Evolutionary conservation across 1,140 invertebrate species (phyloP).

Genomic region (Drosophila sechellia): DNA sequence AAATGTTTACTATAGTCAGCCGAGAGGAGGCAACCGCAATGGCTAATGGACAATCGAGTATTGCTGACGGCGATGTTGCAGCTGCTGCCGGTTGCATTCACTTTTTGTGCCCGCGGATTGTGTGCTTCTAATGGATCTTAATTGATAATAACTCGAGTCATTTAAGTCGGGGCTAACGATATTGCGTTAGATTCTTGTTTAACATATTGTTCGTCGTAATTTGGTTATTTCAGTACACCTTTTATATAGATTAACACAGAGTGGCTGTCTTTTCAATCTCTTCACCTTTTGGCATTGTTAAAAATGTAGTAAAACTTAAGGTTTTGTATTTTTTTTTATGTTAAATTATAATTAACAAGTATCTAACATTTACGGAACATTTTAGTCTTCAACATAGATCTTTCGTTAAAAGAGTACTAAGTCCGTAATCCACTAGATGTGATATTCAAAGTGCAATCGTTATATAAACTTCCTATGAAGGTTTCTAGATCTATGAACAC

Average conservation of each 20-base stretch:
- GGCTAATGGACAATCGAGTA: conserved; percentile 48
- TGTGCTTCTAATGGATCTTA: conserved; percentile 38
- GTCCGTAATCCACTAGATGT: no score
- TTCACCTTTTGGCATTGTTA: background rate
- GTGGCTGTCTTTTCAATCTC: background rate
- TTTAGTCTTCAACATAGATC: no score
- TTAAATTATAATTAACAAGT: no score
- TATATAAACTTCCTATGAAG: no score
- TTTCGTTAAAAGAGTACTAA: no score
- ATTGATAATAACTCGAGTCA: conserved; percentile 46
- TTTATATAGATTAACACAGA: background rate
- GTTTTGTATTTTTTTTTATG: background rate
- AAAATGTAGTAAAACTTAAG: background rate
- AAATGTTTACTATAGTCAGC: conserved; percentile 53
- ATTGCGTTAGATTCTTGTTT: conserved; percentile 22
- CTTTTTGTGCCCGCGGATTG: conserved; percentile 32
- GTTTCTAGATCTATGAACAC: no score
- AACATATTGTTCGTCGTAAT: conserved; percentile 10
- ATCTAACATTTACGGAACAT: no score
- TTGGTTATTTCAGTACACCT: background rate
- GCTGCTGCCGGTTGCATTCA: conserved; percentile 49
- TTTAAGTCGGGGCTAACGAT: conserved; percentile 5
- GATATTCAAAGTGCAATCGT: no score
- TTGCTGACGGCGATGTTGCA: conserved; percentile 30
- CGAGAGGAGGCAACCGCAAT: conserved; percentile 38